Evolutionary conservation across 2,888 invertebrate genomes (phyloP), one percentile per base, ranked within the genome.

Genomic region (Auanema sp.): DNA sequence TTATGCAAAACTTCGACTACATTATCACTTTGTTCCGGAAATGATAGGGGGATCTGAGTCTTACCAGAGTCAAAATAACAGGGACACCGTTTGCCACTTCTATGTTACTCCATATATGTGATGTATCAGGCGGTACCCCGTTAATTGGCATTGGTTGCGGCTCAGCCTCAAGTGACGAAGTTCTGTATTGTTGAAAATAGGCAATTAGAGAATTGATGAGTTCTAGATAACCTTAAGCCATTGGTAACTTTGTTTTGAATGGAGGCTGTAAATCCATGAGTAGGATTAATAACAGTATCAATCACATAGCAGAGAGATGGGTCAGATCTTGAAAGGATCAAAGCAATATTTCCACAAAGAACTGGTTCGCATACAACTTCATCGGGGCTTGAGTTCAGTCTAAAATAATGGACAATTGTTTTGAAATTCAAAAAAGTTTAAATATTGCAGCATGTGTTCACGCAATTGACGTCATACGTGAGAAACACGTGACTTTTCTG

Each of bases 281-380:
- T 23, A 1, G 60, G 60, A 33, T 54, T 55, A 11, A 25, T 60
- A 16, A 60, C 60, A 24, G 60, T 60, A 42, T 60, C 55, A 33
- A 60, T 40, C 11, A 60, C 16, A 18, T 47, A 60, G 33, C 60
- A 60, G 18, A 60, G 40, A 6, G 60, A 47, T 16, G 60, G 53
- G 41, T 60, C 60, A 5, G 23, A 47, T 43, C 60, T 40, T 25
- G 47, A 50, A 47, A 60, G 49, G 25, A 60, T 16, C 14, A 60
- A 49, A n/a, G 60, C 60, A 18, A 18, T n/a, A 5, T 24, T 25
- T 33, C 60, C 60, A n/a, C 50, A 44, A 24, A 60, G 44, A 10
- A 60, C 60, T 14, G 60, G 60, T 49, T 60, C 60, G 47, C 60
- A 60, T 14, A 60, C 41, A 18, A 23, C 43, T 25, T 60, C 60